Conservation (phyloP, 2,888 invertebrate genomes). For the Tetranychus truncatus region DNA sequence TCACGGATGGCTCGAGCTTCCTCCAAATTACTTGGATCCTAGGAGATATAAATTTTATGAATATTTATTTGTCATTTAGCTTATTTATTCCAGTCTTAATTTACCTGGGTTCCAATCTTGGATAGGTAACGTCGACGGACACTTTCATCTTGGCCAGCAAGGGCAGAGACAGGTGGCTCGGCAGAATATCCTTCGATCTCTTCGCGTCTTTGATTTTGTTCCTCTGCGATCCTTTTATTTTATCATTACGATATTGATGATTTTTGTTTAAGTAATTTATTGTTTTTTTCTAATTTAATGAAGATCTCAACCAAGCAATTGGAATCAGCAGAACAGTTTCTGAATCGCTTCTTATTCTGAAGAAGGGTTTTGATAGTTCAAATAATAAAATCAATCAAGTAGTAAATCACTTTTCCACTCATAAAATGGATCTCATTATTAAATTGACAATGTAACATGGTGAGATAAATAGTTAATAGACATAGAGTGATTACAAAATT, state of each 20-base stretch:
- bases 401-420: not conserved
- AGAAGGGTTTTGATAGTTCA: not conserved
- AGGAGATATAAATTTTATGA: not conserved
- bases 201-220: not conserved
- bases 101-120: not conserved
- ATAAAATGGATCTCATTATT: not conserved
- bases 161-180: not conserved
- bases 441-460: not conserved
- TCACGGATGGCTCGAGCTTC: not conserved
- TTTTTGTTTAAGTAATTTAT: not conserved
- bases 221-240: not conserved
- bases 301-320: slow-evolving; percentile 1
- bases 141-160: not conserved
- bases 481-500: no score
- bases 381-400: not conserved
- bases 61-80: not conserved
- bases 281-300: not conserved
- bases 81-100: not conserved
- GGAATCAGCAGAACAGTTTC: not conserved
- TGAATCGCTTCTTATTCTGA: not conserved
- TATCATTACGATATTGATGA: not conserved
- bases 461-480: no score
- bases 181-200: not conserved
- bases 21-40: not conserved
- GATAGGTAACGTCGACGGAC: not conserved